Evolutionary conservation across 1,140 invertebrate genomes (phyloP).

Genomic region (Chymomyza costata): DNA sequence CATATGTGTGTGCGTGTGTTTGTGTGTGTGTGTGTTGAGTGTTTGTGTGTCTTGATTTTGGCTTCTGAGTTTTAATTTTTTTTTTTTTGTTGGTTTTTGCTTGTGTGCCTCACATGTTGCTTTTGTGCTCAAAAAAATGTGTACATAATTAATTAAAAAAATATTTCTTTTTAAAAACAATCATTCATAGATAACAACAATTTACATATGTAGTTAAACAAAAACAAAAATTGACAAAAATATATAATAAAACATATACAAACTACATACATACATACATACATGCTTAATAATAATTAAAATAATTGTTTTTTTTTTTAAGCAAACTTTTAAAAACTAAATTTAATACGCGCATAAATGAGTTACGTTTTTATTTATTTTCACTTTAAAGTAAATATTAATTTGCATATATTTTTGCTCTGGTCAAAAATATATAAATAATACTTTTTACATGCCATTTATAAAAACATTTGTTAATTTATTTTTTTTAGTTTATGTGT

Average conservation of each 20-base stretch:
- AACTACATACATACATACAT: not conserved
- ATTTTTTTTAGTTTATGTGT: constrained; percentile 14
- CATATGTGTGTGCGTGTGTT: constrained; percentile 13
- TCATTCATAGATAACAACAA: not conserved
- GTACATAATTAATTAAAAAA: not conserved
- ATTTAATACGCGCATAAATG: not conserved
- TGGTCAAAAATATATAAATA: constrained; percentile 68
- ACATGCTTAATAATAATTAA: not conserved
- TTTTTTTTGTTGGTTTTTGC: constrained; percentile 8
- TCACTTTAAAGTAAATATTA: constrained; percentile 38
- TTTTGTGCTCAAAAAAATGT: not conserved
- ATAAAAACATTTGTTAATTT: constrained; percentile 29
- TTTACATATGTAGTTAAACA: constrained; percentile 5
- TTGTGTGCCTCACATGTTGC: not conserved
- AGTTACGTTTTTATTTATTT: constrained; percentile 12
- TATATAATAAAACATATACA: not conserved
- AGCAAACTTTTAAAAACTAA: not conserved
- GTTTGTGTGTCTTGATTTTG: not conserved
- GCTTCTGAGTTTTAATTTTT: constrained; percentile 17
- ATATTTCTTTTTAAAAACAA: not conserved
- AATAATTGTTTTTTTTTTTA: not conserved
- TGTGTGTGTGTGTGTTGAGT: constrained; percentile 5
- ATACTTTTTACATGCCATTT: constrained; percentile 43
- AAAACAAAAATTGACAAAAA: constrained; percentile 1
- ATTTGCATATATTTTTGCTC: constrained; percentile 65